Base-by-base conservation (phyloP, 2,888 invertebrate genomes). In the Boloria selene region DNA sequence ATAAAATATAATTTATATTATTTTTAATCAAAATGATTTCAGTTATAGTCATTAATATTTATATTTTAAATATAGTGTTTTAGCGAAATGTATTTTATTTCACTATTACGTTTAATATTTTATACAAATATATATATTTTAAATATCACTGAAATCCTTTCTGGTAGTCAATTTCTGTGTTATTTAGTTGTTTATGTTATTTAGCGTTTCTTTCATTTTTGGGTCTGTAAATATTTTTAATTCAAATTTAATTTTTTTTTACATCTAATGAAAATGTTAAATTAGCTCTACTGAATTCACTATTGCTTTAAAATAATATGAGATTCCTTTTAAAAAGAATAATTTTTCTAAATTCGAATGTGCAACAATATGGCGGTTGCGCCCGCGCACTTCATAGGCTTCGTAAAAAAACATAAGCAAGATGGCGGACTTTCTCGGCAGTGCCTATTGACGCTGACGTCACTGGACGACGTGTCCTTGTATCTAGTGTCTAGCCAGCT, bases 401-500 rank as follows among this genome's bases (percentile, higher is more conserved):
- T 90, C 81, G 84, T 80, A 84, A 90, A 91, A 91, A 87, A 86
- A 88, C 81, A 85, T 75, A 81, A 81, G 75, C 89, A 91, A 92
- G 83, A 92, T 92, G 92, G 92, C 92, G 76, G 91, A 86, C 88
- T 89, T 89, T 88, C 89, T 85, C 87, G 86, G 75, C 90, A 91
- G 90, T 90, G 81, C 84, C 88, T 91, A 90, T 86, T 80, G 81
- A 74, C 77, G 80, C 87, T 92, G 91, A 92, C 92, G 91, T 92
- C 92, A 92, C 86, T 73, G 84, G 80, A 84, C 85, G 87, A 88
- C 87, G 89, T 90, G 89, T 87, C 90, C 89, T 88, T 87, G 86
- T 79, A 73, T 75, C 73, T 78, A 84, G 74, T 79, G 73, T 80
- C 87, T 88, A 89, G 82, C 78, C 81, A 74, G 73, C 70, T 75